Base-by-base conservation (phyloP, 2,113 vertebrate species). In the Pelmatolapia mariae region DNA sequence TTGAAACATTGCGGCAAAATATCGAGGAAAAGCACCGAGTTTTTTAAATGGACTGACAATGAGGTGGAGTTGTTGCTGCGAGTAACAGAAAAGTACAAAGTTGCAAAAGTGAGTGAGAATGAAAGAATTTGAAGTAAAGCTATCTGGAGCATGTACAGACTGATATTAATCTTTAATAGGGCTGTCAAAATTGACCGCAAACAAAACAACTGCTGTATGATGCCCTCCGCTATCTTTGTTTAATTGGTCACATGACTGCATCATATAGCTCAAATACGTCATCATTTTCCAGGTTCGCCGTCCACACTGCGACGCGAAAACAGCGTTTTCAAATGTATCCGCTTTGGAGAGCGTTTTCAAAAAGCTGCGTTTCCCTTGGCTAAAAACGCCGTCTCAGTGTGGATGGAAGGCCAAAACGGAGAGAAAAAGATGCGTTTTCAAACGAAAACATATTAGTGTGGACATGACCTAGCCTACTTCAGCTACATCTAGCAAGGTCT, bases 51-150 rank as follows among this genome's bases (percentile, higher is more conserved):
- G 54, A 57, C 54, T 15, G 12, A 57, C 0, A 29, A 57, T 15
- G 24, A 57, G 0, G 24, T 57, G 54, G 4, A 57, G 56, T 59
- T 29, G 0, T 57, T 29, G 56, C 7, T 26, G 54, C 2, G 3
- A 56, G 54, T 56, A 57, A 29, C 24, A 57, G 0, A 0, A 16
- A 16, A 57, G 24, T 16, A 29, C 1, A 57, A 1, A 57, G 12
- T 56, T 56, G 0, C 0, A 8, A 2, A 0, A 56, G 24, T 0
- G 0, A 57, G 13, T 57, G 56, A 16, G 24, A 57, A 0, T 57
- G 0, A 16, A 0, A 57, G 56, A 59, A 59, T 59, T 59, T 29
- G 0, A 59, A 59, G 56, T 0, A 59, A 29, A 29, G 24, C 8
- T 59, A 59, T 29, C 8, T 5, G 13, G 0, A 59, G 56, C 56